These are phyloP conservation scores for Leptodactylus fallax DNA, from an alignment of 2,797 vertebrate genomes.

Conservation along the genomic window DNA sequence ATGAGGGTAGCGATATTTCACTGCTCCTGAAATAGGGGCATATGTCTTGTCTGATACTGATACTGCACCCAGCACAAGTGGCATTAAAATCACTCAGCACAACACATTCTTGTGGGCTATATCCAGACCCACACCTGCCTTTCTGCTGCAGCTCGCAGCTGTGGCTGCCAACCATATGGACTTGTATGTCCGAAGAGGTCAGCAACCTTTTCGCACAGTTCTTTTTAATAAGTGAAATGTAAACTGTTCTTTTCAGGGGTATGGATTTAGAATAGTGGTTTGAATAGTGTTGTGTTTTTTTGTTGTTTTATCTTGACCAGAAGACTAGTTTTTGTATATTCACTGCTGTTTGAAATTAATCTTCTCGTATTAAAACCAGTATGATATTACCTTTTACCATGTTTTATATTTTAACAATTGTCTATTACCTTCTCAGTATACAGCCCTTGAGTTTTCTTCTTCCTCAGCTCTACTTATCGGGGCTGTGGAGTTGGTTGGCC, in stretches of 20 bases:
- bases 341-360: no score
- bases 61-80: slow-evolving; percentile 32
- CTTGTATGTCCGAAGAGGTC: slow-evolving; percentile 10
- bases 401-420: no score
- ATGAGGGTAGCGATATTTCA: background rate
- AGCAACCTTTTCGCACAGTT: background rate
- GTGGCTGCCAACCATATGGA: background rate
- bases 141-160: slow-evolving; percentile 21
- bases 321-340: no score
- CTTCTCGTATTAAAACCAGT: no score
- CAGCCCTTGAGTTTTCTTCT: no score
- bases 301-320: no score
- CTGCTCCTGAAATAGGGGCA: background rate
- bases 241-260: background rate
- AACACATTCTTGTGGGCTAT: slow-evolving; percentile 48
- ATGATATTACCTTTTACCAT: no score
- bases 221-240: background rate
- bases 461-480: no score
- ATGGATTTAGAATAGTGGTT: background rate
- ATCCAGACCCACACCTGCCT: slow-evolving; percentile 47
- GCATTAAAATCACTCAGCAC: slow-evolving; percentile 36
- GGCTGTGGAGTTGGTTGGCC: no score
- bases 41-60: slow-evolving; percentile 2
- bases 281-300: no score
- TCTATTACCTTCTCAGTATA: no score